These are phyloP conservation scores for Cyclura pinguis DNA, from an alignment of 2,797 vertebrate genomes.

Conservation along the genomic window DNA sequence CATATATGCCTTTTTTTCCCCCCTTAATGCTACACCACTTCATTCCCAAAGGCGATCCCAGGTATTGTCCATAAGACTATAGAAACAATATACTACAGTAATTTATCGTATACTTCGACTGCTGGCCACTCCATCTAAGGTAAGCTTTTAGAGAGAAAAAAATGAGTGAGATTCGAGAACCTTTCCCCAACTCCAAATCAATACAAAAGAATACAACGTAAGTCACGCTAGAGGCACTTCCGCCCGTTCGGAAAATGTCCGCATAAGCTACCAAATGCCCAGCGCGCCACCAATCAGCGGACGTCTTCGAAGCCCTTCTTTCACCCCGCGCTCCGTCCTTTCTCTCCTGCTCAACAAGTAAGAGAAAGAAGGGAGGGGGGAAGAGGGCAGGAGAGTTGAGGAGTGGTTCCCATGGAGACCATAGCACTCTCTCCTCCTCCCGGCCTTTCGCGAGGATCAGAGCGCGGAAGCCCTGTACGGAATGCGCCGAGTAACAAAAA, in stretches of 20 bases:
- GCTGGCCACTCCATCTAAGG: not conserved
- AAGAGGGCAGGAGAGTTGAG: rapidly evolving
- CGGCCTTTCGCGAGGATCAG: not conserved
- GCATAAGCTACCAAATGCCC: not conserved
- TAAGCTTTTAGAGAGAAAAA: no score
- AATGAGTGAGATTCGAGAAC: no score
- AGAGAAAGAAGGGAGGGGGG: not conserved
- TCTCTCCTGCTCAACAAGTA: not conserved
- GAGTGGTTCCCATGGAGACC: constrained; percentile 28
- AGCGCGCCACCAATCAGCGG: not conserved
- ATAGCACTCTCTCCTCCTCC: rapidly evolving
- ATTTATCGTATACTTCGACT: not conserved
- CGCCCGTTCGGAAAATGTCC: not conserved
- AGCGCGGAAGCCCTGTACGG: constrained; percentile 22
- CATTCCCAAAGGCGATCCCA: not conserved
- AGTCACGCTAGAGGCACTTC: not conserved
- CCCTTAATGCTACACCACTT: not conserved
- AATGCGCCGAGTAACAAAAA: not conserved
- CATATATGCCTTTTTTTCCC: no score
- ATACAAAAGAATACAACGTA: no score
- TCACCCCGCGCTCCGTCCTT: rapidly evolving
- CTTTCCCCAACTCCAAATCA: not conserved
- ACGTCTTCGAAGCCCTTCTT: not conserved
- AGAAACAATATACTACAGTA: not conserved
- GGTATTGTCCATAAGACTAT: no score